Conservation (phyloP, 2,113 vertebrate species). For the Litocranius walleri region DNA sequence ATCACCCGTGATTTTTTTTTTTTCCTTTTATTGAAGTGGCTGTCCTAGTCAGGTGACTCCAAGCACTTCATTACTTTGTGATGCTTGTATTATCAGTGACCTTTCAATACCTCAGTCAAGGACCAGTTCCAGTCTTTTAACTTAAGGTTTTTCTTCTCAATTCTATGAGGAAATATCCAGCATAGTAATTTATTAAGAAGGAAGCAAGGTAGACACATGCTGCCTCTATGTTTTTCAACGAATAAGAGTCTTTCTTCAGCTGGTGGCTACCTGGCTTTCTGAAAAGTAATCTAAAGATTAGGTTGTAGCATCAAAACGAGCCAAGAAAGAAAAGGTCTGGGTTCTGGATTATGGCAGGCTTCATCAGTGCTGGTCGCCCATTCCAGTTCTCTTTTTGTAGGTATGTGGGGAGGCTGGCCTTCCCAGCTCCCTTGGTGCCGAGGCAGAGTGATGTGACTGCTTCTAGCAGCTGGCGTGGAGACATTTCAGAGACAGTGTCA, state of each 20-base stretch:
- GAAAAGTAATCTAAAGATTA: neutral
- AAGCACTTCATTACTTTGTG: neutral
- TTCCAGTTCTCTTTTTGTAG: neutral
- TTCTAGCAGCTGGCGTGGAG: neutral
- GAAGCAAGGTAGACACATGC: neutral
- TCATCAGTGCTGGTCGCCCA: neutral
- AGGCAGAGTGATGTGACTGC: neutral
- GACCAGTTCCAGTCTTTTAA: neutral
- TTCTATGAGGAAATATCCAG: neutral
- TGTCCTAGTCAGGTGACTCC: neutral
- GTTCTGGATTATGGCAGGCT: neutral
- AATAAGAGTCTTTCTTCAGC: neutral
- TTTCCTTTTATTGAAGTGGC: neutral
- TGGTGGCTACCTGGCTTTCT: neutral
- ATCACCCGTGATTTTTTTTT: neutral
- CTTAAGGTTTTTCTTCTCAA: neutral
- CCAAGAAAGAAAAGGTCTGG: neutral
- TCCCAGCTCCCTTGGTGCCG: fast-evolving
- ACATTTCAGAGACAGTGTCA: neutral
- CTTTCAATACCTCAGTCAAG: neutral
- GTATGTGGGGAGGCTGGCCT: neutral
- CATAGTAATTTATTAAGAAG: neutral
- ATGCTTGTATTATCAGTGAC: neutral
- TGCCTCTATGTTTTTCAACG: neutral
- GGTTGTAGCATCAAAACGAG: neutral